Evolutionary conservation across 2,113 vertebrate genomes (phyloP).

Genomic region (Hyaena hyaena): DNA sequence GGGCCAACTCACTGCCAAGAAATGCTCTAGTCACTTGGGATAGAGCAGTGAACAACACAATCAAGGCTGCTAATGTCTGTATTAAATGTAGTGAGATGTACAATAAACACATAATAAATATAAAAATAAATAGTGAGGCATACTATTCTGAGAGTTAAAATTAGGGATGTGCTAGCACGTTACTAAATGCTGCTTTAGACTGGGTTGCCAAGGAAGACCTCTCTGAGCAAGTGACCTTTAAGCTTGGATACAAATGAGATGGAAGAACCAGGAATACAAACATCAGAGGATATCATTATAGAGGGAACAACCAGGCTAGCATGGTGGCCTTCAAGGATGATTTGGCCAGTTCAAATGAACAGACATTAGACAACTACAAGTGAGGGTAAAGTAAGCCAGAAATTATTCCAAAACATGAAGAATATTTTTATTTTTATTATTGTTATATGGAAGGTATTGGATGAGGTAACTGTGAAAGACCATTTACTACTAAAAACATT

Average conservation of each 20-base stretch:
- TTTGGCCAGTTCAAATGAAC: background rate
- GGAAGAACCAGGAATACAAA: background rate
- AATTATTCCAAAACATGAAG: background rate
- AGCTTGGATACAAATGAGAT: background rate
- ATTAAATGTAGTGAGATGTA: conserved; percentile 11
- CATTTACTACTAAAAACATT: background rate
- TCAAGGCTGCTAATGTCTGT: background rate
- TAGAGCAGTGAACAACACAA: background rate
- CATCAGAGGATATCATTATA: background rate
- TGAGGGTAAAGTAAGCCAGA: background rate
- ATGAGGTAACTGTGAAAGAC: background rate
- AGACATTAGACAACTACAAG: background rate
- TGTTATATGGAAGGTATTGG: background rate
- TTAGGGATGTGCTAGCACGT: background rate
- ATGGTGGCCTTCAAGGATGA: background rate
- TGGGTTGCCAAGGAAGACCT: conserved; percentile 27
- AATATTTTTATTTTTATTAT: conserved; percentile 23
- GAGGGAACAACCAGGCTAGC: background rate
- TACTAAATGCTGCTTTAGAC: background rate
- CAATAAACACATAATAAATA: conserved; percentile 27
- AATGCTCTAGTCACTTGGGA: conserved; percentile 16
- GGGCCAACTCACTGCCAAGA: conserved; percentile 37
- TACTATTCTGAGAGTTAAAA: background rate
- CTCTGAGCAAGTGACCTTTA: conserved; percentile 47
- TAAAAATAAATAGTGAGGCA: background rate